phyloP scores from a whole-genome alignment of 1,140 invertebrate species.

The Tetranychus cinnabarinus region DNA sequence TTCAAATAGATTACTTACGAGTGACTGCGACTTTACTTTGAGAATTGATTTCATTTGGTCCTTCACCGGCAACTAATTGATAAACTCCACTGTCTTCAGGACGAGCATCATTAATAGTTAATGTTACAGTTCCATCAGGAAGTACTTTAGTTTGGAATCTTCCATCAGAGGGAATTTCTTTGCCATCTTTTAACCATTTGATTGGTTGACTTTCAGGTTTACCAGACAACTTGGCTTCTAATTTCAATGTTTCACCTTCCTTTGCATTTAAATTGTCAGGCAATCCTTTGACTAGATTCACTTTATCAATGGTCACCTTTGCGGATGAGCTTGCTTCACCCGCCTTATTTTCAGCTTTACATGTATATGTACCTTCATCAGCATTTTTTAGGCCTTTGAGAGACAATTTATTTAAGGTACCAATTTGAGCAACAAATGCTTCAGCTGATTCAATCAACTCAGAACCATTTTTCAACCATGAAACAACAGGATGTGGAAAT shows the following conservation, averaged over 20 bases:
- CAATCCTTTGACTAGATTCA: background rate
- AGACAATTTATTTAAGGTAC: background rate
- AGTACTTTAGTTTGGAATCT: slow-evolving; percentile 47
- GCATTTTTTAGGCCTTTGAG: slow-evolving; percentile 22
- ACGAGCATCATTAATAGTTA: slow-evolving; percentile 65
- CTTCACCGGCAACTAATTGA: slow-evolving; percentile 53
- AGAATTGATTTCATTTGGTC: slow-evolving; percentile 19
- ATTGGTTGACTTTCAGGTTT: slow-evolving; percentile 52
- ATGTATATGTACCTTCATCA: slow-evolving; percentile 78
- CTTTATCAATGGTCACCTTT: slow-evolving; percentile 7
- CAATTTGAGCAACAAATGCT: background rate
- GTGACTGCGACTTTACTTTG: slow-evolving; percentile 21
- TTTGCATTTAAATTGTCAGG: slow-evolving; percentile 26
- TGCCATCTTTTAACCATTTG: slow-evolving; percentile 37
- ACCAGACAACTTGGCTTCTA: slow-evolving; percentile 54
- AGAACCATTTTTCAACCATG: slow-evolving; percentile 43
- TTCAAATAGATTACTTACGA: no score
- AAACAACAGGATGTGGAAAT: slow-evolving; percentile 72
- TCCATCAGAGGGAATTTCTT: slow-evolving; percentile 22
- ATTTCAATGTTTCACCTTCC: slow-evolving; percentile 50
- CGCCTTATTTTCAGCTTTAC: slow-evolving; percentile 72
- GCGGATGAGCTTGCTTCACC: slow-evolving; percentile 33
- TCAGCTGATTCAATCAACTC: background rate
- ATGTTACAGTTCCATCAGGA: slow-evolving; percentile 62
- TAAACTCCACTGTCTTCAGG: slow-evolving; percentile 64